phyloP scores from a whole-genome alignment of 2,888 invertebrate species.

The Xiphydria camelus region DNA sequence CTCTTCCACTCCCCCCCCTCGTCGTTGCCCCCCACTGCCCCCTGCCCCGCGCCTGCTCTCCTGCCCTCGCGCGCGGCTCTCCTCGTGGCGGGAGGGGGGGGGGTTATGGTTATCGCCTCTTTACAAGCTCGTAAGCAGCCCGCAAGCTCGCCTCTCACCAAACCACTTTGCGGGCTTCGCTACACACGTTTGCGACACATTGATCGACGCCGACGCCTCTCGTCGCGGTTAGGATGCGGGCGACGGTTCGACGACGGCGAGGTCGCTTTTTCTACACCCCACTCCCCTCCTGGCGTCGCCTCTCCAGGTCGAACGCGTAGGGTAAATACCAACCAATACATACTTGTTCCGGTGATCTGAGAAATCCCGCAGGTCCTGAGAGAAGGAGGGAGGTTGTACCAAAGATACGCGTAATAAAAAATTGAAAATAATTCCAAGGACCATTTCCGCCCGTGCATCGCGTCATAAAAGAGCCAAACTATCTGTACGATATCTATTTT shows the following conservation, averaged over 20 bases:
- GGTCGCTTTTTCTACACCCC: conserved; percentile 1
- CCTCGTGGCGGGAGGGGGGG: conserved; percentile 22
- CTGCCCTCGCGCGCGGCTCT: background rate
- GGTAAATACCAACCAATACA: no score
- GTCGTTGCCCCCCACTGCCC: conserved; percentile 5
- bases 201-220: conserved; percentile 34
- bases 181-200: conserved; percentile 34
- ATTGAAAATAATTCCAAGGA: no score
- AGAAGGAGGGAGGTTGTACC: no score
- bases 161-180: conserved; percentile 45
- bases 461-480: no score
- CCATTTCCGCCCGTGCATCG: no score
- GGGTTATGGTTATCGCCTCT: conserved; percentile 54
- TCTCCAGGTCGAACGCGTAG: no score
- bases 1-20: background rate
- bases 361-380: no score
- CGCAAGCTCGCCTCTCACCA: conserved; percentile 40
- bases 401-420: no score
- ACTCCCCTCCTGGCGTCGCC: no score
- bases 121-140: conserved; percentile 53
- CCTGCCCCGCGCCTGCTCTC: background rate
- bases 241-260: background rate
- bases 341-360: no score
- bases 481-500: no score
- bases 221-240: background rate